A percentile compares a stretch with the other conserved stretches of the same genome.
Evolutionary conservation across 2,113 vertebrate genomes (phyloP).

Genomic region (Crotalus tigris): DNA sequence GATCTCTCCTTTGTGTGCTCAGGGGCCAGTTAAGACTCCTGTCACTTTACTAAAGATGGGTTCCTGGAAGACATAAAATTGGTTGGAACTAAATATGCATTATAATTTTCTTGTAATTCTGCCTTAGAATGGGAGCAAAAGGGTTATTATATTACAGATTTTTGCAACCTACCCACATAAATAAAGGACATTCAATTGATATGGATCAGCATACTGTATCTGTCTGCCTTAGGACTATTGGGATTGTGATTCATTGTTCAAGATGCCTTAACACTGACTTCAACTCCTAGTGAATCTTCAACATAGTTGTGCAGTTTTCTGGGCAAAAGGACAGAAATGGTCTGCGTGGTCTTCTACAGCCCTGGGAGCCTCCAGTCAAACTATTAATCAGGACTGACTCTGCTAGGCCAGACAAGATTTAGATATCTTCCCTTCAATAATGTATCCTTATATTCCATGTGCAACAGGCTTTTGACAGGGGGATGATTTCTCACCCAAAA

Average conservation of each 20-base stretch:
- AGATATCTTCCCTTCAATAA: not conserved
- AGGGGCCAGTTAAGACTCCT: not conserved
- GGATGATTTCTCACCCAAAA: not conserved
- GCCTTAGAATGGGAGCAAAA: not conserved
- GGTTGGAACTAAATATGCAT: not conserved
- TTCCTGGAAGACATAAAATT: not conserved
- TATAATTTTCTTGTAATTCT: not conserved
- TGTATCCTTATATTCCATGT: not conserved
- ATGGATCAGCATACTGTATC: not conserved
- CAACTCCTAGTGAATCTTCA: too few species aligned
- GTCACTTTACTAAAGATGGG: not conserved
- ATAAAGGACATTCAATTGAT: not conserved
- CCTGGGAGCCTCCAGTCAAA: not conserved
- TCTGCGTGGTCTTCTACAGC: not conserved
- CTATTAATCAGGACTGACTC: not conserved
- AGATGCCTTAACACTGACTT: too few species aligned
- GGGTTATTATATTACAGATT: not conserved
- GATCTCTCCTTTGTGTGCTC: not conserved
- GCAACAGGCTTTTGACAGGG: not conserved
- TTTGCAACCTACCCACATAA: not conserved
- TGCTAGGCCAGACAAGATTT: not conserved
- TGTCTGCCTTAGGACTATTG: not conserved
- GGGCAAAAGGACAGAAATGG: not conserved
- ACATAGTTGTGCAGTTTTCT: not conserved
- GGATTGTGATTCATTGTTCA: not conserved